These are phyloP conservation scores for Silurus lanzhouensis DNA, from an alignment of 2,797 vertebrate species.

Conservation along the genomic window DNA sequence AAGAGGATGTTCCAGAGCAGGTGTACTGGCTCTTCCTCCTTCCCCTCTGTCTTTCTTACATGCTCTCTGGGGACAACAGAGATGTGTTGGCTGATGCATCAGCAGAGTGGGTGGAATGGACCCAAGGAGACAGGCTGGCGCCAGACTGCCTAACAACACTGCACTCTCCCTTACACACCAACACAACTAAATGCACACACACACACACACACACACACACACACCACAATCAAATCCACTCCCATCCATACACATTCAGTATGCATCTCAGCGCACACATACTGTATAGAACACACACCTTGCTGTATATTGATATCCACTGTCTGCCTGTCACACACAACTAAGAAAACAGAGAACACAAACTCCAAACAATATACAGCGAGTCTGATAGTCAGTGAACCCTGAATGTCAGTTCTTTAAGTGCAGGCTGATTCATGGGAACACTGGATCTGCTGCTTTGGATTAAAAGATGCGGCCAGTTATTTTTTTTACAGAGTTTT, in stretches of 20 bases:
- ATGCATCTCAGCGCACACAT: neutral
- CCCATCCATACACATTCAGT: neutral
- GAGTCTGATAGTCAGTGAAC: neutral
- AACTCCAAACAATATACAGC: neutral
- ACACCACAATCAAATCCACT: conserved; percentile 50
- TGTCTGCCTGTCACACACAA: neutral
- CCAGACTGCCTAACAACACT: conserved; percentile 78
- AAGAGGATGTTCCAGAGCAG: conserved; percentile 71
- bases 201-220: conserved; percentile 25
- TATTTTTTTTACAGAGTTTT: neutral
- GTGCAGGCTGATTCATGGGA: neutral
- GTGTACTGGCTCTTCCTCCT: conserved; percentile 73
- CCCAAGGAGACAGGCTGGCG: conserved; percentile 80
- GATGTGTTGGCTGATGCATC: conserved; percentile 82
- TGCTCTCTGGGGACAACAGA: conserved; percentile 75
- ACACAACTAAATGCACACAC: conserved; percentile 31
- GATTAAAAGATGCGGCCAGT: neutral
- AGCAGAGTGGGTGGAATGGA: conserved; percentile 70
- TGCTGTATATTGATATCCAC: neutral
- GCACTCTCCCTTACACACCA: conserved; percentile 44
- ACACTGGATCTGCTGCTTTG: neutral
- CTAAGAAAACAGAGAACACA: neutral
- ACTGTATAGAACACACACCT: neutral
- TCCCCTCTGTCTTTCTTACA: conserved; percentile 60
- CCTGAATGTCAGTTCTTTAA: conserved; percentile 14